Evolutionary conservation across 2,113 vertebrate species (phyloP).

Genomic region (Pluvialis apricaria): DNA sequence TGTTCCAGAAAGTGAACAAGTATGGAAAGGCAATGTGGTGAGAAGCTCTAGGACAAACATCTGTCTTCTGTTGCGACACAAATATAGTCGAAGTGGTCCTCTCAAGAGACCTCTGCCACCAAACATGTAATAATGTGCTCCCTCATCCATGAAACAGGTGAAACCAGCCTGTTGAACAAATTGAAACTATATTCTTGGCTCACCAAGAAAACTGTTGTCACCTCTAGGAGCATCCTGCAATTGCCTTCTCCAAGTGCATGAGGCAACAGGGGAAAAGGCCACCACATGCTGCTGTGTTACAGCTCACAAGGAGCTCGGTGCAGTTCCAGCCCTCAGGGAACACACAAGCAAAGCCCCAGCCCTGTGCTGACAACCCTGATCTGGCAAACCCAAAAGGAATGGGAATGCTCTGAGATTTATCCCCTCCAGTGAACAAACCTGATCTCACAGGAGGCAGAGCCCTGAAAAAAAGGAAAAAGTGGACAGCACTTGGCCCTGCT

Average conservation of each 20-base stretch:
- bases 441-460: background rate
- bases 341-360: rapidly evolving
- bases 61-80: background rate
- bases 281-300: background rate
- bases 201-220: background rate
- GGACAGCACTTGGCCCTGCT: background rate
- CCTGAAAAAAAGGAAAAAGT: background rate
- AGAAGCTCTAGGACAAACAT: background rate
- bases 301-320: background rate
- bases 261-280: background rate
- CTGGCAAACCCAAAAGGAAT: background rate
- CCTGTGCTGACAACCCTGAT: background rate
- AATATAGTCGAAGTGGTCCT: background rate
- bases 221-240: background rate
- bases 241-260: background rate
- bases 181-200: background rate
- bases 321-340: background rate
- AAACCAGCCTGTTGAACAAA: background rate
- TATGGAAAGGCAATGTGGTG: background rate
- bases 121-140: background rate
- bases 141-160: background rate
- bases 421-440: background rate
- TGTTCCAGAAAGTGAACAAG: background rate
- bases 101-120: background rate
- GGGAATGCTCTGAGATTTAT: background rate